A percentile compares a stretch with the other conserved stretches of the same genome.
These are phyloP conservation scores for Halichondria panicea DNA, from an alignment of 37 sponge, comb jelly and placozoan genomes.

Conservation along the genomic window DNA sequence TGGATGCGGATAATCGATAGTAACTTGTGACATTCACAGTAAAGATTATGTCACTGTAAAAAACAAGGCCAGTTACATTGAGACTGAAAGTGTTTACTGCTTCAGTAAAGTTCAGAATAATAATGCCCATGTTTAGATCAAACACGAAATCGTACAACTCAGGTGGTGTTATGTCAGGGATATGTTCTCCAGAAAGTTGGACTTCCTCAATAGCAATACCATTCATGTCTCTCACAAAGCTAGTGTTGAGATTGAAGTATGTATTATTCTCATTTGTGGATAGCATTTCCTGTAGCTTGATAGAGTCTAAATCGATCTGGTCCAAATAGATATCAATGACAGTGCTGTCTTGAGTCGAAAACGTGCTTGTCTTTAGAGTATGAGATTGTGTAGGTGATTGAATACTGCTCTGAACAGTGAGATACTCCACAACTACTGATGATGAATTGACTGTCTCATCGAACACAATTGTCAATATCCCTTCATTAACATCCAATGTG, in stretches of 20 bases:
- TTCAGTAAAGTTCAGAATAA: slow-evolving; percentile 68
- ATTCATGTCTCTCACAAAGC: slow-evolving; percentile 67
- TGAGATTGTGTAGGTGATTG: slow-evolving; percentile 28
- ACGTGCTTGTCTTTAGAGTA: slow-evolving; percentile 44
- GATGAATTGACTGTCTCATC: slow-evolving; percentile 83
- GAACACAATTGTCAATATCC: slow-evolving; percentile 55
- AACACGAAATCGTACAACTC: slow-evolving; percentile 48
- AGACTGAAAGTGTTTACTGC: slow-evolving; percentile 64
- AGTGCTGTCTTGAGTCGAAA: slow-evolving; percentile 50
- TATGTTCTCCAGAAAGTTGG: slow-evolving; percentile 10
- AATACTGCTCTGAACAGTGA: slow-evolving; percentile 50
- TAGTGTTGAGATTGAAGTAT: slow-evolving; percentile 34
- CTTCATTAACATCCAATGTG: slow-evolving; percentile 65
- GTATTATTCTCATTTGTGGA: slow-evolving; percentile 60
- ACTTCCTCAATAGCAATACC: slow-evolving; percentile 14
- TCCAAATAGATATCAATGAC: slow-evolving; percentile 35
- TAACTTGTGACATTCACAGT: slow-evolving; percentile 9
- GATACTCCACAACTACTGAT: slow-evolving; percentile 30
- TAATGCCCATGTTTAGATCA: slow-evolving; percentile 64
- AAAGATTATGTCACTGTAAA: slow-evolving; percentile 35
- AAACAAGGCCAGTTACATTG: slow-evolving; percentile 38
- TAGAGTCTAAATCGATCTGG: slow-evolving; percentile 57
- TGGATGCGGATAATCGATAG: slow-evolving; percentile 36
- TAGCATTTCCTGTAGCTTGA: slow-evolving; percentile 58
- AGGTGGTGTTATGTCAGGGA: slow-evolving; percentile 63